Evolutionary conservation across 2,797 vertebrate genomes (phyloP), one percentile per base, ranked within the genome.

Genomic region (Ambastaia sidthimunki): DNA sequence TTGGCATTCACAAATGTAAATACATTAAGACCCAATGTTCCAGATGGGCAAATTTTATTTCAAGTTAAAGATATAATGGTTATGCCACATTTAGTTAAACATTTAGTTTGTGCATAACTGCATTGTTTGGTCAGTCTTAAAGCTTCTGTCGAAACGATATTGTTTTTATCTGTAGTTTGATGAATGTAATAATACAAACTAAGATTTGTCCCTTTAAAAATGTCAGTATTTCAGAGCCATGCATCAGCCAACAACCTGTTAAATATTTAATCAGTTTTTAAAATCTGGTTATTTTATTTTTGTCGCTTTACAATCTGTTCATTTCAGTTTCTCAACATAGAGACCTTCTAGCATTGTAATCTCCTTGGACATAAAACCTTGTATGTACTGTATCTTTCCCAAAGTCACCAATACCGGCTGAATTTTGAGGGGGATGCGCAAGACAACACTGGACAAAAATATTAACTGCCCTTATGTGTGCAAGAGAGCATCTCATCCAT

Each of bases 381-480:
- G 52, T 80, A 77, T 85, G 86, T 85, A 84, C 80, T 80, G 80
- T n/a, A 47, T 80, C 85, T 88, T 90, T 88, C 74, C 48, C 85
- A 86, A 78, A 79, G 76, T 81, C 71, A 76, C 75, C 67, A 62
- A 44, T 78, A 21, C 71, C 82, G 74, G 87, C 83, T 89, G 85
- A 91, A 90, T 91, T 82, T 44, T 88, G 86, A 89, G 87, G 85
- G 89, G 84, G 86, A 91, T 78, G 84, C 85, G 89, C 88, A 85
- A 83, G 89, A 90, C 87, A 86, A 87, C 77, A 86, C 71, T 44
- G 69, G 90, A 92, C 88, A 92, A 87, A 91, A 92, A 93, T 93
- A 94, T 91, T 83, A 92, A 93, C 90, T 91, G 89, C 87, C 91
- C 91, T 88, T 78, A 88, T 91, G 89, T 89, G 90, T 90, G 88